Evolutionary conservation across 2,888 invertebrate species (phyloP).

Genomic region (Dicycla oo): DNA sequence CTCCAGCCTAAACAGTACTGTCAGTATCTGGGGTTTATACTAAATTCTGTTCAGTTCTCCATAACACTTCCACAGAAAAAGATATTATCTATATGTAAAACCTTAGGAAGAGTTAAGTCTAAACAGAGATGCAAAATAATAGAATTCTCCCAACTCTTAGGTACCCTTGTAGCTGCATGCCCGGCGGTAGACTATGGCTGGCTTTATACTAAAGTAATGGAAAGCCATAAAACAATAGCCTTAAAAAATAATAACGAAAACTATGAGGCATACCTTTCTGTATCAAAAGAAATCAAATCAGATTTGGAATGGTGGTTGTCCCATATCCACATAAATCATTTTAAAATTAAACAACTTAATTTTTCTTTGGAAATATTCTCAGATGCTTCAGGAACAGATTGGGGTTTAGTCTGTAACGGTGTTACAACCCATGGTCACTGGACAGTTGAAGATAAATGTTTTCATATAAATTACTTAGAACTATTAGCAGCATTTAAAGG

Average conservation of each 20-base stretch:
- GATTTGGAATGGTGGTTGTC: no score
- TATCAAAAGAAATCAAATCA: conserved; percentile 5
- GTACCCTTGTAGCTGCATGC: conserved; percentile 62
- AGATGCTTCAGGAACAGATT: no score
- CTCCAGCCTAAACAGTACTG: conserved; percentile 35
- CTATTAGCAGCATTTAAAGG: conserved; percentile 6
- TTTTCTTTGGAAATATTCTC: no score
- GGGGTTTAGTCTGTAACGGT: background rate
- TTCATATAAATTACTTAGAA: background rate
- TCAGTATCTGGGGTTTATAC: conserved; percentile 45
- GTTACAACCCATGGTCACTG: conserved; percentile 14
- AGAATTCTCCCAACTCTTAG: conserved; percentile 55
- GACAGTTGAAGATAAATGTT: conserved; percentile 1
- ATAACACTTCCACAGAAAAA: conserved; percentile 51
- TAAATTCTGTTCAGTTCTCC: conserved; percentile 32
- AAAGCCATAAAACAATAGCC: conserved; percentile 46
- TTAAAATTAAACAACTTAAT: no score
- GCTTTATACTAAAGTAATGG: conserved; percentile 66
- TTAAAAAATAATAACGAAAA: conserved; percentile 18
- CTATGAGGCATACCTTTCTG: background rate
- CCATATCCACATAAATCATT: no score
- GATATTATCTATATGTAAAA: background rate
- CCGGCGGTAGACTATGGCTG: conserved; percentile 68
- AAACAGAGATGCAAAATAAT: conserved; percentile 54
- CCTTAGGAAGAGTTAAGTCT: conserved; percentile 15